Conservation (phyloP, 2,888 invertebrate species). For the Andrena minutula region DNA sequence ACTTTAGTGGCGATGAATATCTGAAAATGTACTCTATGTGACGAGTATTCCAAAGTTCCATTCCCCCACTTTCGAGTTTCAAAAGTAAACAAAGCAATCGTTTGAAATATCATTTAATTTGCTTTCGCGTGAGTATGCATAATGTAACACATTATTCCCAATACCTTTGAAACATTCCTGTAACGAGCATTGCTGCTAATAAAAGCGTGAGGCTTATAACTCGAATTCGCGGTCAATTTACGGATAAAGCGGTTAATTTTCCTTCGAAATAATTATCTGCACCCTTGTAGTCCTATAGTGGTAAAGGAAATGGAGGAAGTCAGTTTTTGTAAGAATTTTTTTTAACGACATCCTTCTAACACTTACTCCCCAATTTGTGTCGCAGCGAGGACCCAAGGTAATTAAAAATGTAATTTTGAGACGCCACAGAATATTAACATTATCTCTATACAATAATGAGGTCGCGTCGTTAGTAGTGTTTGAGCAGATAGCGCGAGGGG, state of each 20-base stretch:
- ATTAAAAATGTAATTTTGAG: conserved; percentile 49
- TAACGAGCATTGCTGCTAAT: neutral
- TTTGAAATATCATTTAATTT: neutral
- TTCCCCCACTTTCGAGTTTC: neutral
- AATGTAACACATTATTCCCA: neutral
- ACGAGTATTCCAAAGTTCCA: neutral
- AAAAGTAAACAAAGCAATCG: neutral
- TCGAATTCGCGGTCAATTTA: conserved; percentile 8
- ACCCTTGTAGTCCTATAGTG: neutral
- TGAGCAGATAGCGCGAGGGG: neutral
- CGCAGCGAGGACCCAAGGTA: neutral
- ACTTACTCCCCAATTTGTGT: conserved; percentile 1
- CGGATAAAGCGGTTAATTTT: conserved; percentile 1
- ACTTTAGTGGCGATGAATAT: too few relatives aligned
- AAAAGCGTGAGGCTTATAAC: neutral
- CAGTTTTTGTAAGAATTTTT: conserved; percentile 6
- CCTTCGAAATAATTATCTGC: neutral
- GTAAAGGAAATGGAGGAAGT: conserved; percentile 1
- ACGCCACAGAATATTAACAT: conserved; percentile 35
- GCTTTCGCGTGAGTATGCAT: neutral
- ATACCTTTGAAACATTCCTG: neutral
- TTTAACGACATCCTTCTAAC: conserved; percentile 4
- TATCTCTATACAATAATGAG: conserved; percentile 43
- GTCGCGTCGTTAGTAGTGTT: conserved; percentile 34
- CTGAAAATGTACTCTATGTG: too few relatives aligned